Evolutionary conservation across 2,888 invertebrate genomes (phyloP).

Genomic region (Sarcophaga caerulescens): DNA sequence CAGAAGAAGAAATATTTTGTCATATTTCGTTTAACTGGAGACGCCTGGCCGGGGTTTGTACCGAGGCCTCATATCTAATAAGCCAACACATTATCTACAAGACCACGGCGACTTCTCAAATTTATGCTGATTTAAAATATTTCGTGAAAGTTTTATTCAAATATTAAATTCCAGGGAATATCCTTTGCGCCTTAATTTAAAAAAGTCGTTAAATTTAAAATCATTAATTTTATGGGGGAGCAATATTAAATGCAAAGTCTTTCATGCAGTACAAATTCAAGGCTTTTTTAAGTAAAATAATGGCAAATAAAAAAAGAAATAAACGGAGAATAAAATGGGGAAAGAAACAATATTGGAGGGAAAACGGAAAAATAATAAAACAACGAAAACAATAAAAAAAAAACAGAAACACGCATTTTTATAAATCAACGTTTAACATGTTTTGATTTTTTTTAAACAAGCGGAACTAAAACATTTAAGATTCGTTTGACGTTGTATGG

Average conservation of each 20-base stretch:
- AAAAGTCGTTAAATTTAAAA: constrained; percentile 32
- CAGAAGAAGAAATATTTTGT: too few relatives aligned
- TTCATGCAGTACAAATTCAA: constrained; percentile 1
- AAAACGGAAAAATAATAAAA: not conserved
- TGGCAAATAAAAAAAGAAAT: not conserved
- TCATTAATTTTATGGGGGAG: constrained; percentile 10
- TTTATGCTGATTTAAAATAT: not conserved
- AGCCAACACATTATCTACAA: too few relatives aligned
- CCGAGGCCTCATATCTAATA: too few relatives aligned
- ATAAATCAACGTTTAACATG: not conserved
- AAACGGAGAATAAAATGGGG: not conserved
- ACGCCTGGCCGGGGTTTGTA: too few relatives aligned
- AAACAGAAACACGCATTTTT: constrained; percentile 15
- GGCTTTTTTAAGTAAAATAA: not conserved
- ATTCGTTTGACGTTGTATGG: not conserved
- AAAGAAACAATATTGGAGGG: not conserved
- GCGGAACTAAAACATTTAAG: not conserved
- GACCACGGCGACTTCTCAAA: too few relatives aligned
- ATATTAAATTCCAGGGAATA: not conserved
- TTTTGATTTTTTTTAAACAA: constrained; percentile 1
- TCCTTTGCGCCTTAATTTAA: constrained; percentile 26
- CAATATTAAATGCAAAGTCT: not conserved
- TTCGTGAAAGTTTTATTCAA: not conserved
- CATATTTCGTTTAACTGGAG: too few relatives aligned
- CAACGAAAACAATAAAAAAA: not conserved